Conservation (phyloP, 53 echinoderm and acorn worm genomes). For the Stichopus horrens region DNA sequence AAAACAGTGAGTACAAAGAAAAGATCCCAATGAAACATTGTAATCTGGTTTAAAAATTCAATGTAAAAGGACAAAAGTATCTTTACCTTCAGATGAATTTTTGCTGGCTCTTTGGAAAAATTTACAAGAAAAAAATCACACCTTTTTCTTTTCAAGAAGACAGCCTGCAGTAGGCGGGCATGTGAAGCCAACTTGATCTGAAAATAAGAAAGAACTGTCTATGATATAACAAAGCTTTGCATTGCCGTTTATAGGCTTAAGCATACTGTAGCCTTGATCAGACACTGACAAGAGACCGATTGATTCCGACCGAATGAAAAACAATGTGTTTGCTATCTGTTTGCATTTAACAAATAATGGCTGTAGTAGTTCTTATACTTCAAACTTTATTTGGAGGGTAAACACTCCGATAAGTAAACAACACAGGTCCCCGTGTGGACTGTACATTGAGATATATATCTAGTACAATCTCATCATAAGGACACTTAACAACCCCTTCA, state of each 20-base stretch:
- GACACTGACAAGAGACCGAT: not conserved
- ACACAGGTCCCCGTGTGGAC: not conserved
- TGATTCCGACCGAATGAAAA: not conserved
- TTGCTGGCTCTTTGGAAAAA: too few species aligned
- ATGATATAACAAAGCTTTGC: too few species aligned
- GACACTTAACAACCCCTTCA: conserved; percentile 2
- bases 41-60: too few species aligned
- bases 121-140: too few species aligned
- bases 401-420: not conserved
- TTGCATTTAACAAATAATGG: not conserved
- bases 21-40: too few species aligned
- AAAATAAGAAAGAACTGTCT: too few species aligned
- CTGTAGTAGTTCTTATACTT: not conserved
- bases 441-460: not conserved
- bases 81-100: too few species aligned
- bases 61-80: too few species aligned
- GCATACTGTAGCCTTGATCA: not conserved
- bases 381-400: not conserved
- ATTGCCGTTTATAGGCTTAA: not conserved
- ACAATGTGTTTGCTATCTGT: not conserved
- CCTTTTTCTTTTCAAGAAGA: too few species aligned
- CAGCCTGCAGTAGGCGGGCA: too few species aligned
- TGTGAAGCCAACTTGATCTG: too few species aligned
- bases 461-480: not conserved
- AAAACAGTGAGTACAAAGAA: too few species aligned